Base-by-base conservation (phyloP, 1,140 invertebrate genomes). In the Physella acuta region DNA sequence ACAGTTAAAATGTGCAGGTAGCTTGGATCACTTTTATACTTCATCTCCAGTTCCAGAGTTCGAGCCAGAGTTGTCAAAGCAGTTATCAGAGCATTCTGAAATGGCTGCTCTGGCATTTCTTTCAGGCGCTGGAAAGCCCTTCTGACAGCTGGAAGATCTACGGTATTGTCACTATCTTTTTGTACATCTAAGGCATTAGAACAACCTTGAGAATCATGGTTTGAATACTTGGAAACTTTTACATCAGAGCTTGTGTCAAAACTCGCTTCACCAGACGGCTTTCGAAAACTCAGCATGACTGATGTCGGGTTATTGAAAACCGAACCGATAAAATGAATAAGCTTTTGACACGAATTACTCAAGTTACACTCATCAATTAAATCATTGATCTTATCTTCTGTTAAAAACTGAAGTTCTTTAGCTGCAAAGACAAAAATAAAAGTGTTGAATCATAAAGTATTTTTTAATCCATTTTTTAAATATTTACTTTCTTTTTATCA, bases 1-100 rank as follows among this genome's bases (percentile, higher is more conserved):
- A 95, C 94, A 30, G 95, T 86, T 75, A 95, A 91, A 51, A 93
- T 91, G 78, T 94, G 93, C 30, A 91, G 80, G 31, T 89, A 84
- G 70, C 85, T 79, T 39, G 86, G 85, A 14, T 72, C 69, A 20
- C 36, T 55, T 16, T 31, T 39, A 76, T 90, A 87, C 78, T 90
- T 86, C 61, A 94, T 84, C 78, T 94, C 91, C 83, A 93, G 88
- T 78, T 91, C 89, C 69, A 94, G 86, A 73, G 88, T 89, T 74
- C 90, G 89, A 0, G 91, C 90, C 62, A 94, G 85, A 14, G 89
- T 90, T 56, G 90, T 89, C 55, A 95, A 85, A 33, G 92, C 92
- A 81, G 90, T 91, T 28, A 93, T 91, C 72, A 96, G 85, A n/a
- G 92, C 90, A 73, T 87, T 87, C 77, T 92, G 90, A 68, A 90